Base-by-base conservation (phyloP, 2,888 invertebrate species). In the Brachylomia viminalis region DNA sequence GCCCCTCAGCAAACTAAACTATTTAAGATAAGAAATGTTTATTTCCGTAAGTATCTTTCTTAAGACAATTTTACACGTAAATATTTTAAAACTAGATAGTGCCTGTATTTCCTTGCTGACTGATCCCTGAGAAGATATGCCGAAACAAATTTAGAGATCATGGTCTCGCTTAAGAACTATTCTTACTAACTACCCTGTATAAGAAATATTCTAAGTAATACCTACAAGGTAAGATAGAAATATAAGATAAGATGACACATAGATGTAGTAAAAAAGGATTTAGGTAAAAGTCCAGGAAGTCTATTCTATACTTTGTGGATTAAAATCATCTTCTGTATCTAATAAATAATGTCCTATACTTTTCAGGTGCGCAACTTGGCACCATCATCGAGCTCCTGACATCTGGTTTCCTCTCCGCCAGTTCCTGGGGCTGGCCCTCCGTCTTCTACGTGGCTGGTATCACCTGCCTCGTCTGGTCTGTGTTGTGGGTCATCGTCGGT, bases 401-500 rank as follows among this genome's bases (percentile, higher is more conserved):
- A 10, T 98, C 98, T 15, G 98, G 98, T 0, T 89, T 97, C 6
- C 95, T 99, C 2, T 97, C 98, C 0, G 97, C 97, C 10, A 98
- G 98, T 0, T 77, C 92, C 0, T 97, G 87, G 96, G 98, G 98
- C 69, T 98, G 98, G 98, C 98, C 98, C 0, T 97, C 98, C 15
- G 97, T 98, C 30, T 98, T 98, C 94, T 98, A 98, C 91, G 94
- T 97, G 38, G 98, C 98, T 72, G 98, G 98, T 0, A 93, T 95
- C 70, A 90, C 97, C 17, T 97, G 98, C 17, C 88, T 98, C 3
- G n/a, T 94, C 0, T 98, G 98, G 98, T 94, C 97, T 0, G 86
- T 96, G 0, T 75, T 97, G 0, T 98, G 97, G 97, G 93, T 97
- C 61, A 87, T 97, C 64, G 93, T 98, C 61, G 98, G 98, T 0